Evolutionary conservation across 2,797 vertebrate genomes (phyloP).

Genomic region (Lemur catta): DNA sequence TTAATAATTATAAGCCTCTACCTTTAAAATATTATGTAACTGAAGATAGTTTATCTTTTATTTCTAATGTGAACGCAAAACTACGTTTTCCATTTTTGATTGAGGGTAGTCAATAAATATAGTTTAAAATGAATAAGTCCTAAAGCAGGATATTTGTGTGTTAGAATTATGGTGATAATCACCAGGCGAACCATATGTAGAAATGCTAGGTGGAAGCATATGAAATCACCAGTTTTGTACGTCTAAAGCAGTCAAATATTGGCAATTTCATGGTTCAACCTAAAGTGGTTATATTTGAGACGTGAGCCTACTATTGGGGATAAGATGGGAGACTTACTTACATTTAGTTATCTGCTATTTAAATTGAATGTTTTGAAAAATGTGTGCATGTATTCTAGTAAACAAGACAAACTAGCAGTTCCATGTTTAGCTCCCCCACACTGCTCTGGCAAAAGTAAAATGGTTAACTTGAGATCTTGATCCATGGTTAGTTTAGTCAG

Average conservation of each 20-base stretch:
- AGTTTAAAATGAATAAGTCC: background rate
- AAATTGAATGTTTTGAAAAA: background rate
- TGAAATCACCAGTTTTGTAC: slow-evolving; percentile 19
- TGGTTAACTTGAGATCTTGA: background rate
- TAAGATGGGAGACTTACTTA: background rate
- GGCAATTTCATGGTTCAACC: background rate
- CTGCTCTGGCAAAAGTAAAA: background rate
- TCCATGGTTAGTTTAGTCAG: background rate
- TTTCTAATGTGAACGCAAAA: background rate
- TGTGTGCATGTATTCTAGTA: background rate
- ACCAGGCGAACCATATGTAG: background rate
- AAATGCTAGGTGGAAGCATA: background rate
- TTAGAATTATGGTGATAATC: slow-evolving; percentile 14
- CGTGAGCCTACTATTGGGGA: background rate
- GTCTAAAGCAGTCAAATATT: background rate
- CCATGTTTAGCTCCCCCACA: background rate
- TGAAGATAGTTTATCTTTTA: slow-evolving; percentile 41
- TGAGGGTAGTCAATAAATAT: background rate
- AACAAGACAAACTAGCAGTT: background rate
- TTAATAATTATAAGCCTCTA: slow-evolving; percentile 5
- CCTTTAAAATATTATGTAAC: background rate
- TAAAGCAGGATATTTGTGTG: background rate
- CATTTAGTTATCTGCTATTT: background rate
- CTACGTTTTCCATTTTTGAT: slow-evolving; percentile 40
- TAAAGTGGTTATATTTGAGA: slow-evolving; percentile 42